Evolutionary conservation across 1,140 invertebrate species (phyloP).

Genomic region (Neodiprion virginianus): DNA sequence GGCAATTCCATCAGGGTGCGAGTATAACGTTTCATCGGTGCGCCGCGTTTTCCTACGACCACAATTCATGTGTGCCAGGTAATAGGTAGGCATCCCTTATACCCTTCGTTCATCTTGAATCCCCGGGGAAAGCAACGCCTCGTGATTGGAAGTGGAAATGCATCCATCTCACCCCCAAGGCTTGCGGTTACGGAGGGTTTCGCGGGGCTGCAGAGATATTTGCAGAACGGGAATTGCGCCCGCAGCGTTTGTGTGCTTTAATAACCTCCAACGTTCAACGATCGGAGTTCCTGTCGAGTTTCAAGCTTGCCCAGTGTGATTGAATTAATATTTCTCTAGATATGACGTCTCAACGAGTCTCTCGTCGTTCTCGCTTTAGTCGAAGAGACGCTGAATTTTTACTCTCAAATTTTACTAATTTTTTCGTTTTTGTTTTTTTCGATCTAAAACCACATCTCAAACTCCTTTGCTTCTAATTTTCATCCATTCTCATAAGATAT

Average conservation of each 20-base stretch:
- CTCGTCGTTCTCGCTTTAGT: too few species aligned
- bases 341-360: not conserved
- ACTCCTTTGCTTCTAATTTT: too few species aligned
- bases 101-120: not conserved
- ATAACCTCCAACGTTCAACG: not conserved
- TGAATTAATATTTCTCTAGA: not conserved
- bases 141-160: not conserved
- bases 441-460: too few species aligned
- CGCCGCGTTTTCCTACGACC: not conserved
- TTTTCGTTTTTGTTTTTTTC: too few species aligned
- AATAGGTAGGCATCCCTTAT: not conserved
- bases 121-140: not conserved
- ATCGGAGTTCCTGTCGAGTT: not conserved
- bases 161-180: not conserved
- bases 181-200: too few species aligned
- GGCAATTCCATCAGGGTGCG: not conserved
- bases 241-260: not conserved
- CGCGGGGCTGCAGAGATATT: not conserved
- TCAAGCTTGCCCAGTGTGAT: not conserved
- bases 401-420: too few species aligned
- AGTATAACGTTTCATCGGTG: not conserved
- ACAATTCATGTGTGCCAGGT: not conserved
- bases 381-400: too few species aligned
- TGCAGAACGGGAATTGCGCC: not conserved
- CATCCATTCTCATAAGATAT: too few species aligned